Conservation (phyloP, 2,888 invertebrate species). For the Cerastis rubricosa region DNA sequence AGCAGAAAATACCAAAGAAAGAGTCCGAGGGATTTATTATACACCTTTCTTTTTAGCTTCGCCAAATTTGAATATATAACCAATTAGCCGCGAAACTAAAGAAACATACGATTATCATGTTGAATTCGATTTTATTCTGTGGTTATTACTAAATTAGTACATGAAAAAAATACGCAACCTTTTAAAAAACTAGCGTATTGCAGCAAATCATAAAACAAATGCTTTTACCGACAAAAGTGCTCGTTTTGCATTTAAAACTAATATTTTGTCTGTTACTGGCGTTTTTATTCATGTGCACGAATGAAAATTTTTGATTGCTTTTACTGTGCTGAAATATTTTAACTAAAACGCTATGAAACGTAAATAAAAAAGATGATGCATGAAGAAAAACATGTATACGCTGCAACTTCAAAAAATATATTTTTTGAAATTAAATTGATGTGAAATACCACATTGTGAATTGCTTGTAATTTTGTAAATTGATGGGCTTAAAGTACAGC, state of each 20-base stretch:
- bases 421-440: neutral
- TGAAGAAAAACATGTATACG: neutral
- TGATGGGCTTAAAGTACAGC: neutral
- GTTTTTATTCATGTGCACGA: constrained; percentile 55
- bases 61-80: neutral
- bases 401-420: neutral
- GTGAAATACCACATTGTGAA: neutral
- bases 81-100: neutral
- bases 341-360: constrained; percentile 37
- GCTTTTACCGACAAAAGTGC: neutral
- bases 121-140: neutral
- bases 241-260: constrained; percentile 51
- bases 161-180: neutral
- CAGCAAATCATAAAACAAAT: constrained; percentile 31
- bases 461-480: neutral
- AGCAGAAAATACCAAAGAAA: neutral
- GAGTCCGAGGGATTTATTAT: neutral
- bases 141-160: neutral
- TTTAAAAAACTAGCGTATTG: neutral
- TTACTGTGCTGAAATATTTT: constrained; percentile 43
- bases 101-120: neutral
- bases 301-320: constrained; percentile 46
- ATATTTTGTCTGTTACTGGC: constrained; percentile 36
- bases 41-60: neutral
- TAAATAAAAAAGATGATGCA: constrained; percentile 40